Percentiles rank a stretch among this genome's conserved stretches.
These are phyloP conservation scores for Vulpes vulpes DNA, from an alignment of 2,113 vertebrate genomes.

Conservation along the genomic window DNA sequence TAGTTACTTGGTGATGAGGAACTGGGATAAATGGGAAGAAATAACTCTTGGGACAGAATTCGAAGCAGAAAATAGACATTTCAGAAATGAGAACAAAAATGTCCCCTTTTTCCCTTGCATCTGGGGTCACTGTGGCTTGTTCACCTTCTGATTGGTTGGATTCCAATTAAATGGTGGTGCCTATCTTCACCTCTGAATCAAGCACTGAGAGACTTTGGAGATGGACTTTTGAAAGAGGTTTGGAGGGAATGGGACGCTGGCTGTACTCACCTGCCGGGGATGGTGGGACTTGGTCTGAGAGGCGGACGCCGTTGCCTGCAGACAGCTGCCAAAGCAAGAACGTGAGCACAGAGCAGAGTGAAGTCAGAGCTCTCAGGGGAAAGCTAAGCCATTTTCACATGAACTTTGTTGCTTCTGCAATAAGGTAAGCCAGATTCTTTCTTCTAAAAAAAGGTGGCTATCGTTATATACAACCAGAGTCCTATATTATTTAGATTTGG, in stretches of 20 bases:
- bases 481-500: conserved; percentile 14
- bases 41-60: background rate
- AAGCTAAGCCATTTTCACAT: background rate
- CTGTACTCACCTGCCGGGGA: conserved; percentile 91
- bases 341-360: conserved; percentile 38
- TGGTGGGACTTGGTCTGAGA: conserved; percentile 86
- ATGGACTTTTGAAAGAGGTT: conserved; percentile 59
- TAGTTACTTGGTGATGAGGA: conserved; percentile 3
- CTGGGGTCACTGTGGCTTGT: conserved; percentile 74
- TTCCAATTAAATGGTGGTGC: conserved; percentile 79
- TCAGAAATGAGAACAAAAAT: conserved; percentile 12
- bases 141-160: conserved; percentile 83
- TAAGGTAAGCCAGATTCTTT: conserved; percentile 82
- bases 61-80: conserved; percentile 23
- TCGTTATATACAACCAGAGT: background rate
- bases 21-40: background rate
- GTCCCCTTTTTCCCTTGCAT: conserved; percentile 53
- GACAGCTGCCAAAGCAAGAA: conserved; percentile 87
- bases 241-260: conserved; percentile 68
- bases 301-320: conserved; percentile 84
- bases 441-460: background rate
- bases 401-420: background rate
- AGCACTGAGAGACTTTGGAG: conserved; percentile 55
- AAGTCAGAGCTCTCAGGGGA: background rate
- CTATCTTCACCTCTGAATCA: conserved; percentile 69